Evolutionary conservation across 1,140 invertebrate genomes (phyloP).

Genomic region (Drosophila miranda): DNA sequence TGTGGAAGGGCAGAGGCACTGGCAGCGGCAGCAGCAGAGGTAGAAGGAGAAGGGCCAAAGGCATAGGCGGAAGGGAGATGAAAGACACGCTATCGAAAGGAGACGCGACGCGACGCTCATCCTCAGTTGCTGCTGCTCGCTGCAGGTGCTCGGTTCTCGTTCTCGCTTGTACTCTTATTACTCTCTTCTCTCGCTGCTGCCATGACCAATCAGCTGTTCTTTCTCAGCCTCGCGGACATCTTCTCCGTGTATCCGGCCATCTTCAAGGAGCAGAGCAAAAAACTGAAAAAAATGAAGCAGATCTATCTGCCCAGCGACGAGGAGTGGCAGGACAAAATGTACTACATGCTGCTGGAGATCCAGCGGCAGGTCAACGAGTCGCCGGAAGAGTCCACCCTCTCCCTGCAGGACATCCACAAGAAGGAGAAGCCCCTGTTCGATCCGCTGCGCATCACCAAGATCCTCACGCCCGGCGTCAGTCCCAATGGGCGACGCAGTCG

Average conservation of each 20-base stretch:
- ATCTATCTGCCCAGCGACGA: conserved; percentile 87
- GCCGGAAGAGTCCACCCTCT: conserved; percentile 45
- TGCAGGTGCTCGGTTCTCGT: conserved; percentile 40
- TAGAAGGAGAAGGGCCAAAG: not conserved
- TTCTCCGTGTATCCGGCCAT: conserved; percentile 82
- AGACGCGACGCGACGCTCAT: conserved; percentile 24
- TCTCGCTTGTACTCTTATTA: not conserved
- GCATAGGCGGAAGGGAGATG: conserved; percentile 31
- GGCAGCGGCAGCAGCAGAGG: not conserved
- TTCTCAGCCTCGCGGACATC: conserved; percentile 79
- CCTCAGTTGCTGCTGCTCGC: conserved; percentile 55
- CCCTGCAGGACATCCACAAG: conserved; percentile 65
- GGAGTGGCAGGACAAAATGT: conserved; percentile 88
- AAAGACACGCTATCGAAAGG: conserved; percentile 42
- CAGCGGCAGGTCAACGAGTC: conserved; percentile 83
- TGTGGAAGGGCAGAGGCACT: conserved; percentile 8
- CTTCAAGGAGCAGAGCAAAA: conserved; percentile 68
- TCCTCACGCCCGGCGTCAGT: conserved; percentile 54
- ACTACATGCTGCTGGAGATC: conserved; percentile 88
- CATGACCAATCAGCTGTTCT: conserved; percentile 79
- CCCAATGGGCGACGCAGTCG: conserved; percentile 50
- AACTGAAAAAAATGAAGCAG: conserved; percentile 67
- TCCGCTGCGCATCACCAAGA: conserved; percentile 57
- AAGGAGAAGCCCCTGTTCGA: conserved; percentile 72
- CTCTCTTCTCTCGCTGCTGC: too few species aligned